Evolutionary conservation across 1,140 invertebrate species (phyloP), one percentile per base, ranked within the genome.

Genomic region (Muscidifurax raptorellus): DNA sequence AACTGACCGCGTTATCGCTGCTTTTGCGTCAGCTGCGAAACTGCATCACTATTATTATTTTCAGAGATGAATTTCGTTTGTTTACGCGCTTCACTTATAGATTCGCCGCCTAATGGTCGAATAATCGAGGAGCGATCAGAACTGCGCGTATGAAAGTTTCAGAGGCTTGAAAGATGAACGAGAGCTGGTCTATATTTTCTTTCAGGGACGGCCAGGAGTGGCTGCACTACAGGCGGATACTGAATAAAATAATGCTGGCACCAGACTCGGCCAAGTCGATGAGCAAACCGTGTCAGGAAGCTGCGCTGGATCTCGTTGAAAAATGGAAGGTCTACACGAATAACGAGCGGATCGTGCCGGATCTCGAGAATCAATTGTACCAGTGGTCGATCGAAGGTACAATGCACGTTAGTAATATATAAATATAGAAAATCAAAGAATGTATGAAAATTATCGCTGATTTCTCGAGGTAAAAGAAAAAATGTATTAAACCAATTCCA

Each of bases 151-250:
- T 15, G 52, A 59, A 59, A 59, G 32, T 32, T 32, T 32, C 32
- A 32, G 32, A 40, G 36, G 36, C 36, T 40, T 40, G 36, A 64
- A 64, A n/a, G n/a, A n/a, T 64, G 18, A n/a, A 64, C 59, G 59
- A 64, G 59, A 22, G n/a, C n/a, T n/a, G n/a, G n/a, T 22, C n/a
- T 64, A 22, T n/a, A 74, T 75, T 59, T 82, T 82, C 6, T 64
- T 83, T 80, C 87, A 96, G 95, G 95, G 94, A 97, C 85, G 97
- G 96, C 5, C 93, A 95, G 76, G 96, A 97, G 91, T 98, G 97
- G 97, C 89, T 95, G 83, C 90, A 94, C 40, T 92, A 93, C 81
- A 93, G 97, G 44, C 94, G 94, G 88, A 95, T 96, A 86, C 92
- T 97, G 89, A 97, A 97, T 90, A 95, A 95, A 90, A 90, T 96